A percentile compares a stretch with the other conserved stretches of the same genome.
Evolutionary conservation across 1,140 invertebrate species (phyloP).

Genomic region (Cotesia typhae): DNA sequence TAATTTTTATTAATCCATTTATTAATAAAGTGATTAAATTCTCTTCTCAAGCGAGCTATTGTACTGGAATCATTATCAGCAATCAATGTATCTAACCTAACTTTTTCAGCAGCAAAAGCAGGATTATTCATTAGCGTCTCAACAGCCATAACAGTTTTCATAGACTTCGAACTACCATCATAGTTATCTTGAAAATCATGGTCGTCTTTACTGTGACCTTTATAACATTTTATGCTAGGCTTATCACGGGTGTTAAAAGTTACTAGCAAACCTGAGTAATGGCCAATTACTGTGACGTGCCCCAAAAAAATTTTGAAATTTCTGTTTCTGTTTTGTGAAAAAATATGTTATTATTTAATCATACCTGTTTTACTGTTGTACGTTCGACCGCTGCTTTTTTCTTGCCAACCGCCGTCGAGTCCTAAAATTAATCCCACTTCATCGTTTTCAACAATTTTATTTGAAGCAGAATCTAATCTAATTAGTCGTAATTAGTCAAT

Average conservation of each 20-base stretch:
- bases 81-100: constrained; percentile 24
- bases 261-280: constrained; percentile 21
- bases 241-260: constrained; percentile 24
- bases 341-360: too few relatives aligned
- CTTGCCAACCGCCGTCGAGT: too few relatives aligned
- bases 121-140: constrained; percentile 23
- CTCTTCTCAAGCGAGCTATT: constrained; percentile 19
- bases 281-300: constrained; percentile 26
- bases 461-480: too few relatives aligned
- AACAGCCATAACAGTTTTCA: constrained; percentile 24
- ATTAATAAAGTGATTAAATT: constrained; percentile 20
- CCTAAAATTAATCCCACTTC: too few relatives aligned
- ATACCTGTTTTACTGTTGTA: too few relatives aligned
- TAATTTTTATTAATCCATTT: constrained; percentile 35
- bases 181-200: constrained; percentile 31
- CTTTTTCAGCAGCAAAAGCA: constrained; percentile 10
- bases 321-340: too few relatives aligned
- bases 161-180: constrained; percentile 27
- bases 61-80: constrained; percentile 34
- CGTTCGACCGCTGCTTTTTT: too few relatives aligned
- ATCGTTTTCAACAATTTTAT: too few relatives aligned
- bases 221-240: constrained; percentile 17
- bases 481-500: too few relatives aligned
- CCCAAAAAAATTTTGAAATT: constrained; percentile 2
- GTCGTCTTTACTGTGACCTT: neutral